Percentiles rank a stretch among this genome's conserved stretches.
Evolutionary conservation across 2,113 vertebrate genomes (phyloP).

Genomic region (Ibidorhyncha struthersii): DNA sequence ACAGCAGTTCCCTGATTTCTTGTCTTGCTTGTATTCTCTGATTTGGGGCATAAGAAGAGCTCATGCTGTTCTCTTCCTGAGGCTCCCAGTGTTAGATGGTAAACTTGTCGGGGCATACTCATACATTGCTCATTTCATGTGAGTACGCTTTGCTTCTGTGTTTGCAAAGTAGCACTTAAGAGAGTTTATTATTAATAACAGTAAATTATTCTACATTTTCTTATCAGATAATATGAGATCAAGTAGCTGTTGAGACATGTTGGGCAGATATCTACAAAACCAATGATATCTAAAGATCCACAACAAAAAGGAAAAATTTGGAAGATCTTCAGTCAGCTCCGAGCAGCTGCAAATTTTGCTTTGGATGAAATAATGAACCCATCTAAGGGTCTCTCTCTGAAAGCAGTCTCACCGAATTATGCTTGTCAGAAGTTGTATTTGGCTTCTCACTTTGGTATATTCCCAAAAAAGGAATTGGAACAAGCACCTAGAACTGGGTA

Average conservation of each 20-base stretch:
- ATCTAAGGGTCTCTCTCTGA: background rate
- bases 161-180: slow-evolving; percentile 40
- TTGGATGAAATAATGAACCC: background rate
- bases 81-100: background rate
- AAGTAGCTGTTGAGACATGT: slow-evolving; percentile 49
- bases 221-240: slow-evolving; percentile 43
- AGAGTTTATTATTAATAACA: slow-evolving; percentile 50
- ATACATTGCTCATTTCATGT: background rate
- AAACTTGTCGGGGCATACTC: slow-evolving; percentile 41
- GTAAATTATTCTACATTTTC: slow-evolving; percentile 55
- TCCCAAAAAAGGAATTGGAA: background rate
- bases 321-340: slow-evolving; percentile 38
- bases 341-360: slow-evolving; percentile 41
- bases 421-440: slow-evolving; percentile 13
- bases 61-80: background rate
- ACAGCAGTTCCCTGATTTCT: background rate
- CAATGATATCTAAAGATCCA: slow-evolving; percentile 39
- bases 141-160: background rate
- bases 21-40: background rate
- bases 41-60: background rate
- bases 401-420: background rate
- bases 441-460: background rate
- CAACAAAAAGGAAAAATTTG: slow-evolving; percentile 52
- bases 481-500: background rate
- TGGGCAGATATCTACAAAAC: slow-evolving; percentile 13